A percentile compares a stretch with the other conserved stretches of the same genome.
These are phyloP conservation scores for Lytechinus pictus DNA, from an alignment of 35 echinoderm and acorn worm genomes.

Conservation along the genomic window DNA sequence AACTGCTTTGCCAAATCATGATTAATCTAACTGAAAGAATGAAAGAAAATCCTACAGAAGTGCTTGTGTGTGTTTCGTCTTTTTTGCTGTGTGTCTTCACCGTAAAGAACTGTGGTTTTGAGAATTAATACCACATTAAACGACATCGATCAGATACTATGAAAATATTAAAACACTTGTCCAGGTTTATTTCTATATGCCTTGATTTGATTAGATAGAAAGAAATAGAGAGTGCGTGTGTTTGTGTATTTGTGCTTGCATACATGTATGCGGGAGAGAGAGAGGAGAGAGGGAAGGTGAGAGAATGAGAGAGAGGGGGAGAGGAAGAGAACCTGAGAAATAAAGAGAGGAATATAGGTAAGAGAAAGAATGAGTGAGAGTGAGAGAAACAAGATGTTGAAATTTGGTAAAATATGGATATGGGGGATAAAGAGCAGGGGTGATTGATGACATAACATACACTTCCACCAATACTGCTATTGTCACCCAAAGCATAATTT, in stretches of 20 bases:
- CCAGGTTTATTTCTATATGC: background rate
- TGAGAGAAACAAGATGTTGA: background rate
- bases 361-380: background rate
- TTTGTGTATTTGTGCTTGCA: too few relatives aligned
- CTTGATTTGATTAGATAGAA: background rate
- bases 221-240: background rate
- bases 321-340: background rate
- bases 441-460: too few relatives aligned
- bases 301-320: background rate
- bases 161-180: background rate
- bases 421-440: too few relatives aligned
- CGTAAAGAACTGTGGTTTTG: background rate
- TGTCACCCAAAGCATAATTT: too few relatives aligned
- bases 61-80: slow-evolving; percentile 44
- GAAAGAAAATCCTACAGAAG: background rate
- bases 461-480: too few relatives aligned
- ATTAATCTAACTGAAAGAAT: slow-evolving; percentile 28
- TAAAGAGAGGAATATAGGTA: background rate
- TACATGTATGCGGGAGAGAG: background rate
- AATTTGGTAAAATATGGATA: too few relatives aligned
- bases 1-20: slow-evolving; percentile 35
- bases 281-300: too few relatives aligned
- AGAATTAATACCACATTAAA: slow-evolving; percentile 44
- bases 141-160: slow-evolving; percentile 38
- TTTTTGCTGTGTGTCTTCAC: slow-evolving; percentile 45